A percentile compares a stretch with the other conserved stretches of the same genome.
Conservation (phyloP, 1,140 invertebrate species). For the Drosophila athabasca region DNA sequence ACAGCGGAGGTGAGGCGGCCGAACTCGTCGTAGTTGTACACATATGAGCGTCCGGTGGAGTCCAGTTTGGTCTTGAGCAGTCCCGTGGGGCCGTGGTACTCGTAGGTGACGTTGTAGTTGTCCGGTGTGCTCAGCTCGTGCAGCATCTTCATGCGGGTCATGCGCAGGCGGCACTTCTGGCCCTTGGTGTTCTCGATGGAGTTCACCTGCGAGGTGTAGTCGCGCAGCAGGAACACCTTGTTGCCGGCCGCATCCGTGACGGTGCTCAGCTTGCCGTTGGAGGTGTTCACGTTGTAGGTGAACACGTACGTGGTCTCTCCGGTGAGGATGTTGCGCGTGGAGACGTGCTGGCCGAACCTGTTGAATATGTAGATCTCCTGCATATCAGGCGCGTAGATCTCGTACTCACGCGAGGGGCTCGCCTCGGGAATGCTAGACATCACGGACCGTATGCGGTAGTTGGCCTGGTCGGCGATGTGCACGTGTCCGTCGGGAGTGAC, state of each 20-base stretch:
- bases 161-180: slow-evolving; percentile 94
- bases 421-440: slow-evolving; percentile 96
- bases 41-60: slow-evolving; percentile 94
- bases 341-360: slow-evolving; percentile 96
- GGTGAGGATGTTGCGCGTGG: slow-evolving; percentile 96
- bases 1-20: slow-evolving; percentile 94
- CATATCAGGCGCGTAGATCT: slow-evolving; percentile 97
- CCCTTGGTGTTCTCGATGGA: slow-evolving; percentile 97
- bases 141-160: slow-evolving; percentile 94
- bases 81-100: slow-evolving; percentile 95
- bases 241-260: slow-evolving; percentile 97
- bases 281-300: slow-evolving; percentile 98
- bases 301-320: slow-evolving; percentile 96
- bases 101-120: slow-evolving; percentile 96
- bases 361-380: slow-evolving; percentile 98
- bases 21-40: slow-evolving; percentile 98
- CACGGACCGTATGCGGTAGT: slow-evolving; percentile 94
- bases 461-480: slow-evolving; percentile 97
- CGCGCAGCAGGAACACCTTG: slow-evolving; percentile 94
- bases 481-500: slow-evolving; percentile 97
- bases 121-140: slow-evolving; percentile 95
- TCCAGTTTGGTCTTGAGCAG: slow-evolving; percentile 94
- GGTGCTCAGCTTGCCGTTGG: slow-evolving; percentile 96
- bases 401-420: slow-evolving; percentile 92
- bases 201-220: slow-evolving; percentile 94